Base-by-base conservation (phyloP, 2,113 vertebrate species). In the Solea senegalensis region DNA sequence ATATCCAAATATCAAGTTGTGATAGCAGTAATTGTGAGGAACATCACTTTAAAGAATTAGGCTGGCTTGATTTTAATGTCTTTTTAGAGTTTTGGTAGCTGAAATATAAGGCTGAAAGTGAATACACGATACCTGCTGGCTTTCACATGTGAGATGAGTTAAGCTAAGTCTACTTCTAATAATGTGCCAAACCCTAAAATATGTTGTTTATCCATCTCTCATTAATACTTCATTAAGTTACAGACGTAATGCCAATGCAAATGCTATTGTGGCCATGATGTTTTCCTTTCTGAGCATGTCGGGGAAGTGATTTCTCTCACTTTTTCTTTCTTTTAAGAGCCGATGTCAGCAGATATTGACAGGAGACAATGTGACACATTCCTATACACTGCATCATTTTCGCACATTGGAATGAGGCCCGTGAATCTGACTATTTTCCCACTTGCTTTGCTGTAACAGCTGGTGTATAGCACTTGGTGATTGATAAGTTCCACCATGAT, bases 1-100 rank as follows among this genome's bases (percentile, higher is more conserved):
- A 83, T 71, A 66, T 73, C 66, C 71, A 69, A 78, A 84, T 79
- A 84, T 82, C 70, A 82, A 66, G 56, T 74, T 60, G 55, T 60
- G 71, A 70, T 69, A 40, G 69, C 27, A 53, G 45, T 27, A 76
- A 69, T 73, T 72, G 14, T 69, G 39, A 55, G 27, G 39, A 63
- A 57, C 39, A 44, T 60, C 40, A 49, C 55, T 65, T 77, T 66
- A 12, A 74, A 76, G 67, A 41, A 14, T 11, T 39, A 26, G 39
- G n/a, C 13, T 65, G 39, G n/a, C 13, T 65, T 71, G 40, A 26
- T 76, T 76, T 62, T 49, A 60, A 75, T n/a, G 2, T 60, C 15
- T 26, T 64, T 21, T 64, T 6, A 13, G 55, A 58, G 43, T 55
- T 67, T 66, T 63, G 27, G 8, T 11, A 57, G 44, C 13, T 14